These are phyloP conservation scores for Phainopepla nitens DNA, from an alignment of 2,113 vertebrate genomes.

Conservation along the genomic window DNA sequence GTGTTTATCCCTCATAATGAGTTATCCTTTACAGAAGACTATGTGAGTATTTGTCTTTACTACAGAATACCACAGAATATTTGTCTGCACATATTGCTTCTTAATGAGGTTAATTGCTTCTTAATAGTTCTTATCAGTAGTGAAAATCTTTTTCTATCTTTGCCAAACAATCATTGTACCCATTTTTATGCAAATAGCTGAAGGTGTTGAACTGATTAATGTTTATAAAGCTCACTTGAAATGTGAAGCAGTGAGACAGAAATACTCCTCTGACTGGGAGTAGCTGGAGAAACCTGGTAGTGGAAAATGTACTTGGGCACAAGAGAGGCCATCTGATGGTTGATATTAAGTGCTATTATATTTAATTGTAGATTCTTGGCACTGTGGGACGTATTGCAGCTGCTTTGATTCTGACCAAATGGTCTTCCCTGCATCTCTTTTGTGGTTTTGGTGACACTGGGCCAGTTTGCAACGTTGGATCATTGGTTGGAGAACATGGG, in stretches of 20 bases:
- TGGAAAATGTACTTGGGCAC: not conserved
- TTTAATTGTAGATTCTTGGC: not conserved
- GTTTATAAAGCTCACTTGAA: not conserved
- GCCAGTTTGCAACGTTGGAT: not conserved
- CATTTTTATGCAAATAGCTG: not conserved
- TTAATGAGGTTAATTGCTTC: not conserved
- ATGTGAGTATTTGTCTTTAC: not conserved
- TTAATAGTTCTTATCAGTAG: too few relatives aligned
- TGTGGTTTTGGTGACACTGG: not conserved
- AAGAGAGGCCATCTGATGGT: accelerated
- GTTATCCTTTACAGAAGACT: not conserved
- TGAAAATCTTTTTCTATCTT: not conserved
- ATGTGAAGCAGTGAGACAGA: not conserved
- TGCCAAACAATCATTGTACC: not conserved
- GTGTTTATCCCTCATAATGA: not conserved
- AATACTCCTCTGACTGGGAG: not conserved
- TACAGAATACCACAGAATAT: not conserved
- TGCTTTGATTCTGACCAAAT: not conserved
- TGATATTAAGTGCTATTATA: not conserved
- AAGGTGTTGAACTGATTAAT: not conserved
- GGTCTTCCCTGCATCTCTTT: not conserved
- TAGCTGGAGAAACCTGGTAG: not conserved
- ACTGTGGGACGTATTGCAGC: not conserved
- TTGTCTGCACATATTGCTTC: not conserved
- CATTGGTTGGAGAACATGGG: constrained; percentile 48